Evolutionary conservation across 1,140 invertebrate genomes (phyloP).

Genomic region (Augochlora pura): DNA sequence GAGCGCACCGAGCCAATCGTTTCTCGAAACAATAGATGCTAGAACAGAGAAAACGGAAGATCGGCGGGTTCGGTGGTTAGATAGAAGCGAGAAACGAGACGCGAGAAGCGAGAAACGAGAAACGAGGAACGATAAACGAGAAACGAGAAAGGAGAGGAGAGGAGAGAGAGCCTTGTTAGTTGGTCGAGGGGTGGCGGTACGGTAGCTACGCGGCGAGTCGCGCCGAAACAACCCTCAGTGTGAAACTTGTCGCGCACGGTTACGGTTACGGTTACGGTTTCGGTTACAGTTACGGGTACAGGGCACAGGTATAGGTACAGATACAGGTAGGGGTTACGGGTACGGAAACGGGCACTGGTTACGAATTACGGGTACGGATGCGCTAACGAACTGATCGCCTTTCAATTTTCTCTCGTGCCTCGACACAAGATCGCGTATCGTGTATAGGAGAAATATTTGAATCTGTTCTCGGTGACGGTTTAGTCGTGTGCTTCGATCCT

Average conservation of each 20-base stretch:
- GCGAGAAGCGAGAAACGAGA: too few species aligned
- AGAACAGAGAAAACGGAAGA: neutral
- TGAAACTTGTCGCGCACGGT: constrained; percentile 66
- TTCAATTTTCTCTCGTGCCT: neutral
- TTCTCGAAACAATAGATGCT: constrained; percentile 26
- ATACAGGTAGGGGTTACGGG: too few species aligned
- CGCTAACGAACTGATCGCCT: too few species aligned
- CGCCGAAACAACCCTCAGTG: constrained; percentile 70
- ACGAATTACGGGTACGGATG: too few species aligned
- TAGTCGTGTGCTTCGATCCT: constrained; percentile 5
- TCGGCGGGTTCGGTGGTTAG: neutral
- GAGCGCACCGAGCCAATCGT: constrained; percentile 13
- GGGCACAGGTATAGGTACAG: too few species aligned
- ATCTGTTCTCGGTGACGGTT: neutral
- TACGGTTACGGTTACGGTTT: constrained; percentile 16
- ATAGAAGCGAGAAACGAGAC: too few species aligned
- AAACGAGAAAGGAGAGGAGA: too few species aligned
- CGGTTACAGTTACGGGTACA: neutral
- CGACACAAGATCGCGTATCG: neutral
- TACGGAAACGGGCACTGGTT: too few species aligned
- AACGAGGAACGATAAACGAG: too few species aligned
- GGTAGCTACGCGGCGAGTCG: constrained; percentile 26
- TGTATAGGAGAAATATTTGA: too few species aligned
- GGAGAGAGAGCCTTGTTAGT: constrained; percentile 15
- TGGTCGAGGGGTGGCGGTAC: constrained; percentile 67